Evolutionary conservation across 2,113 vertebrate species (phyloP), one percentile per base, ranked within the genome.

Genomic region (Urocitellus parryii): DNA sequence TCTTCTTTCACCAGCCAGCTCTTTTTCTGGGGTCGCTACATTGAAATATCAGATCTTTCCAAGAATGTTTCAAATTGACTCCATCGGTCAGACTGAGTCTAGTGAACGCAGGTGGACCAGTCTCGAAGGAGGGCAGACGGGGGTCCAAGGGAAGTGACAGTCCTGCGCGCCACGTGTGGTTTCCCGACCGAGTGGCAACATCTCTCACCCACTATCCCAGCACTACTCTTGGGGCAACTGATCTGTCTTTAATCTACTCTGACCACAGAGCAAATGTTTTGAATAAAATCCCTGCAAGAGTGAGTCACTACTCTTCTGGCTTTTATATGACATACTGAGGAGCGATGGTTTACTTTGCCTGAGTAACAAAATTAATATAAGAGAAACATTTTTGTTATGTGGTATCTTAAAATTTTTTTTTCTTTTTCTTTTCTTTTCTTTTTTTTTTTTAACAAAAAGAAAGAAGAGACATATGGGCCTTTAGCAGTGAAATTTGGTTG

Each of bases 231-330:
- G 92, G 97, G 98, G 98, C 98, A 98, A 98, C 98, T 98, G 98
- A 98, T 99, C 99, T 99, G 98, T 98, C 98, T 98, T 98, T 98
- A 98, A 98, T 98, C 98, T 98, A 34, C 96, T 96, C 98, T 96
- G 91, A 99, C 99, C 99, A 98, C 99, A 99, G 99, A 98, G 98
- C 99, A 99, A 99, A 99, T 99, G 99, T 99, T 99, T 99, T 99
- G 98, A 99, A 99, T 99, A 98, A 99, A 99, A 97, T 81, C 96
- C 98, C 98, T 98, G 99, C 98, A 98, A 96, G 98, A 97, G 98
- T 99, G 99, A 99, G 98, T 99, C 99, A 99, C 98, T 98, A 97
- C 97, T 92, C 92, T 96, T 97, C 99, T 98, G 98, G 97, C 98
- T 98, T 97, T 98, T 87, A 88, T 96, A 99, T 88, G 96, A 98